A percentile compares a stretch with the other conserved stretches of the same genome.
Conservation (phyloP, 2,797 vertebrate species). For the Chiloscyllium punctatum region DNA sequence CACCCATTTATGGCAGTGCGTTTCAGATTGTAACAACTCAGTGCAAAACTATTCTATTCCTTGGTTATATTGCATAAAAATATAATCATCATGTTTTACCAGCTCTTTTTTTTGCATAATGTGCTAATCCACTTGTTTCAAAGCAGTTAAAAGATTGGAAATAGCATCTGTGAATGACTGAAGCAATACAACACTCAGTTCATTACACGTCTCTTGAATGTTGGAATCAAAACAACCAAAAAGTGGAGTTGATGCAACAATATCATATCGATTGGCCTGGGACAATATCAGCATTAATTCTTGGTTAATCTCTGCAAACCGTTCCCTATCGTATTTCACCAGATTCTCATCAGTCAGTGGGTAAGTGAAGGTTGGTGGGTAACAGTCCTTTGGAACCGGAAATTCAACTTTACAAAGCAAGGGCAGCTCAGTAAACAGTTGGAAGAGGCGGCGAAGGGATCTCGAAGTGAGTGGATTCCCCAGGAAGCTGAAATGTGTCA, state of each 20-base stretch:
- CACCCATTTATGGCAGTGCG: neutral
- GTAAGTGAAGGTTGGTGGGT: slow-evolving; percentile 67
- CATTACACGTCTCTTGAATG: slow-evolving; percentile 81
- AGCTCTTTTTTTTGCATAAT: neutral
- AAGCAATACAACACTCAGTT: slow-evolving; percentile 76
- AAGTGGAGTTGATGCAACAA: slow-evolving; percentile 74
- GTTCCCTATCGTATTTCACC: slow-evolving; percentile 64
- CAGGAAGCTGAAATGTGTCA: slow-evolving; percentile 77
- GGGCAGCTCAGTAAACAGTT: slow-evolving; percentile 63
- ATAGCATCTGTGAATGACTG: slow-evolving; percentile 74
- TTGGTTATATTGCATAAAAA: neutral
- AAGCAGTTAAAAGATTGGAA: slow-evolving; percentile 58
- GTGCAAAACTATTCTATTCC: neutral
- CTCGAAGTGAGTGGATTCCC: slow-evolving; percentile 79
- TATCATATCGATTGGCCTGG: slow-evolving; percentile 61
- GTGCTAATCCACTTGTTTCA: neutral
- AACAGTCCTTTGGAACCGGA: slow-evolving; percentile 86
- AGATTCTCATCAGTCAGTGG: slow-evolving; percentile 72
- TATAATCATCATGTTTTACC: neutral
- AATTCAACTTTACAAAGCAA: slow-evolving; percentile 71
- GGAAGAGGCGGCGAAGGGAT: slow-evolving; percentile 67
- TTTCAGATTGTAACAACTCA: neutral
- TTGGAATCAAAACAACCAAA: slow-evolving; percentile 80
- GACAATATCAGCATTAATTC: slow-evolving; percentile 68
- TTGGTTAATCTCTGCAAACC: slow-evolving; percentile 62